phyloP scores from a whole-genome alignment of 53 echinoderm and acorn worm species.

The Arbacia lixula region DNA sequence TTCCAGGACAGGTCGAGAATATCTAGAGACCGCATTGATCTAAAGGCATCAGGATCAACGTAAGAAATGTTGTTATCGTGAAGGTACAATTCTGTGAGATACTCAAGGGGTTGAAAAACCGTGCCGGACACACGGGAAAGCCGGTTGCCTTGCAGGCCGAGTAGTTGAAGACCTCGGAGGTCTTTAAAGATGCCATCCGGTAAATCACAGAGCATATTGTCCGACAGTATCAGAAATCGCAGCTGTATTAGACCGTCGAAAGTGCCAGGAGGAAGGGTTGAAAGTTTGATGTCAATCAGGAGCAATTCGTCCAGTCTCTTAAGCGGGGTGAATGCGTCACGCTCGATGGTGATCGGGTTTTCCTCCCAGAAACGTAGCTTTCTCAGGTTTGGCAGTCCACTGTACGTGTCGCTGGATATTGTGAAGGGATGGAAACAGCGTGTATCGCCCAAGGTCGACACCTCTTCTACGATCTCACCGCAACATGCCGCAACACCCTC shows the following conservation, averaged over 20 bases:
- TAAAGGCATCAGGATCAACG: slow-evolving; percentile 8
- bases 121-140: background rate
- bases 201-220: background rate
- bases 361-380: background rate
- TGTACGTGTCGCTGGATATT: background rate
- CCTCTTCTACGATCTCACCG: slow-evolving; percentile 9
- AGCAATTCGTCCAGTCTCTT: background rate
- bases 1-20: slow-evolving; percentile 1
- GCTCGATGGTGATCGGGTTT: background rate
- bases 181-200: slow-evolving; percentile 29
- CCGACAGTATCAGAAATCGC: background rate
- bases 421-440: background rate
- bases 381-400: background rate
- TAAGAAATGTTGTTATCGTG: slow-evolving; percentile 18
- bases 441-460: background rate
- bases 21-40: background rate
- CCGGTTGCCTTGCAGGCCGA: background rate
- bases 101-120: slow-evolving; percentile 9
- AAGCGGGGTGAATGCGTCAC: background rate
- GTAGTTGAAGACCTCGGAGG: background rate
- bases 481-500: background rate
- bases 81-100: background rate
- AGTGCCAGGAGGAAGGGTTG: background rate
- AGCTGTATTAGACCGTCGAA: background rate
- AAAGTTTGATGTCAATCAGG: background rate